A percentile compares a stretch with the other conserved stretches of the same genome.
phyloP scores from a whole-genome alignment of 2,113 vertebrate genomes.

The Coptodon rendalli region DNA sequence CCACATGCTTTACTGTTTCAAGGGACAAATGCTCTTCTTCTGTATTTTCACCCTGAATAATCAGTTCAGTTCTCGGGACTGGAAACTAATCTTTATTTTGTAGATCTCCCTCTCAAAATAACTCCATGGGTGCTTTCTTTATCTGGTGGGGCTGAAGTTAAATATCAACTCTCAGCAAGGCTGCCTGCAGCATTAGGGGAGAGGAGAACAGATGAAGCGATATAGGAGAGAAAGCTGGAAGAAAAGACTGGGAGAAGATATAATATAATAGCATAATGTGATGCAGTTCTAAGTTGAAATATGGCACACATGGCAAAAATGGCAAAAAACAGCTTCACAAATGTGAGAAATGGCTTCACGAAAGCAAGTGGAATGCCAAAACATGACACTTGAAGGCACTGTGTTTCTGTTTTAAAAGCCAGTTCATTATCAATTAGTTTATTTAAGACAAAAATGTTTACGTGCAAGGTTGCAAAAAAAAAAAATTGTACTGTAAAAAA shows the following conservation, averaged over 20 bases:
- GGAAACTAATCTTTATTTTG: background rate
- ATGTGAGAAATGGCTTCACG: background rate
- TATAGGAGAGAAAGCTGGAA: background rate
- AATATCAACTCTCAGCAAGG: constrained; percentile 23
- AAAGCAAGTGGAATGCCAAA: background rate
- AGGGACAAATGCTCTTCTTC: background rate
- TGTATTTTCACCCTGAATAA: background rate
- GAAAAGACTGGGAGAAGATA: background rate
- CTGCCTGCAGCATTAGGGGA: background rate
- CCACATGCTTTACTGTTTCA: background rate
- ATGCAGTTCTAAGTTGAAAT: background rate
- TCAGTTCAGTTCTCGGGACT: background rate
- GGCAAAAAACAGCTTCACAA: background rate
- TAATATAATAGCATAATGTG: background rate
- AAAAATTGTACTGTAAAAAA: background rate
- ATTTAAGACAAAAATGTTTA: background rate
- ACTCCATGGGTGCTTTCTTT: background rate
- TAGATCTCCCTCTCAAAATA: background rate
- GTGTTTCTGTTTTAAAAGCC: background rate
- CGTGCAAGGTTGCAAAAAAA: background rate
- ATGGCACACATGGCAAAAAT: background rate
- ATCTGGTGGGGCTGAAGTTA: background rate
- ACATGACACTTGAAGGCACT: background rate
- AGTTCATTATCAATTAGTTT: background rate
- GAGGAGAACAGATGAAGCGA: constrained; percentile 6